Percentiles rank a stretch among this genome's conserved stretches.
Evolutionary conservation across 2,797 vertebrate species (phyloP).

Genomic region (Leptoclinus maculatus): DNA sequence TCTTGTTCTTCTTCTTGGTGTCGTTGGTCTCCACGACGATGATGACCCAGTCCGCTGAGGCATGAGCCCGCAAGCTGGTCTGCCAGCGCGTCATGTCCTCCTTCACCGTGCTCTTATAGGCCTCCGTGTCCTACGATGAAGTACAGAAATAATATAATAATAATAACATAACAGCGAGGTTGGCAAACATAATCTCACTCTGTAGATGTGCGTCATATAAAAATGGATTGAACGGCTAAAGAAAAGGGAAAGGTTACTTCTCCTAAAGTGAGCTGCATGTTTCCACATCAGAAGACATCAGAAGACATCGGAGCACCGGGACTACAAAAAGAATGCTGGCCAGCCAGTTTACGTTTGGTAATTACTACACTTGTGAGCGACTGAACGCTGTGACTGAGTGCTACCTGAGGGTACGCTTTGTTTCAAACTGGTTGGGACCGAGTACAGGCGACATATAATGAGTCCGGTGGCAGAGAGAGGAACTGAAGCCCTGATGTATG

Average conservation of each 20-base stretch:
- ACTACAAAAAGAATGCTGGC: slow-evolving; percentile 7
- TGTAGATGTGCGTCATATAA: not conserved
- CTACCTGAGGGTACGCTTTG: not conserved
- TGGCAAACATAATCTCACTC: not conserved
- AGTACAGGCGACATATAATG: slow-evolving; percentile 10
- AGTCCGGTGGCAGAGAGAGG: slow-evolving; percentile 13
- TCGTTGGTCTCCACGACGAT: slow-evolving; percentile 95
- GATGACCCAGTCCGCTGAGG: slow-evolving; percentile 95
- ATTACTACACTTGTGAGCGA: not conserved
- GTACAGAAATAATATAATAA: too few relatives aligned
- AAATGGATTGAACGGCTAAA: not conserved
- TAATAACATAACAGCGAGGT: too few relatives aligned
- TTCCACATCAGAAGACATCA: slow-evolving; percentile 3
- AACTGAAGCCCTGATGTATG: not conserved
- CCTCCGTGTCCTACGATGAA: slow-evolving; percentile 91
- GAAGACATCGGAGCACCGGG: not conserved
- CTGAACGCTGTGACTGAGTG: not conserved
- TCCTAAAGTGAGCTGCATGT: not conserved
- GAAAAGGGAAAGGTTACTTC: not conserved
- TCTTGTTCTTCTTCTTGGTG: slow-evolving; percentile 98
- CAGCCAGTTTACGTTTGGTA: not conserved
- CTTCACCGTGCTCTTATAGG: slow-evolving; percentile 93
- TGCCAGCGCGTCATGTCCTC: slow-evolving; percentile 98
- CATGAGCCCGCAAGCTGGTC: slow-evolving; percentile 88
- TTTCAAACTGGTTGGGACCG: slow-evolving; percentile 19